Conservation (phyloP, 2,797 vertebrate genomes). For the Garrulus glandarius region DNA sequence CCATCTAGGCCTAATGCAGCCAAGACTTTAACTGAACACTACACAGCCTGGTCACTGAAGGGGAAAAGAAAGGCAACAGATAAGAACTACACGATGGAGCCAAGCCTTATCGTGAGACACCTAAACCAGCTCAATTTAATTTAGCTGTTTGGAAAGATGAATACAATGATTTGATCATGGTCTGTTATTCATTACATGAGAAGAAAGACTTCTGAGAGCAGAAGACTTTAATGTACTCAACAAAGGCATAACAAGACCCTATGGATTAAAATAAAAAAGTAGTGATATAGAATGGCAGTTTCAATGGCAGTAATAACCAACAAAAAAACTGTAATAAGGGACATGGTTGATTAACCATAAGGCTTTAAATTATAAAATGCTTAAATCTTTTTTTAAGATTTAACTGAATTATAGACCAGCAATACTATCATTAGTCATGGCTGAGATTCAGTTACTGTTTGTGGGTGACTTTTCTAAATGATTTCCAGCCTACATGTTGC, state of each 20-base stretch:
- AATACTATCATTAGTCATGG: not conserved
- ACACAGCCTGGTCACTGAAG: not conserved
- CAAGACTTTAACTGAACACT: not conserved
- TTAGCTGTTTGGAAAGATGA: not conserved
- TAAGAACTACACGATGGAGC: not conserved
- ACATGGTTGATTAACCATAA: not conserved
- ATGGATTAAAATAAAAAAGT: not conserved
- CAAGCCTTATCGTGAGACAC: not conserved
- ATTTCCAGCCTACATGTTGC: constrained; percentile 46
- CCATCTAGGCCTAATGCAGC: not conserved
- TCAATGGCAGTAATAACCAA: constrained; percentile 4
- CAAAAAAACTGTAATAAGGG: not conserved
- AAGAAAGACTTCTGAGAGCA: not conserved
- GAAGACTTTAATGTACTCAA: not conserved
- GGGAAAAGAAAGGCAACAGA: not conserved
- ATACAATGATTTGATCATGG: not conserved
- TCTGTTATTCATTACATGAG: not conserved
- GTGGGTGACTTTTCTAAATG: constrained; percentile 43
- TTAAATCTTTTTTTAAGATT: constrained; percentile 19
- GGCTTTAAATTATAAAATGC: constrained; percentile 4
- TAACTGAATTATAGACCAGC: constrained; percentile 22
- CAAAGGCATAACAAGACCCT: not conserved
- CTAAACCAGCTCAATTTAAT: not conserved
- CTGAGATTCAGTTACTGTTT: constrained; percentile 41
- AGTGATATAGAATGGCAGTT: not conserved